Percentiles rank a stretch among this genome's conserved stretches.
These are phyloP conservation scores for Turnix velox DNA, from an alignment of 2,113 vertebrate genomes.

Conservation along the genomic window DNA sequence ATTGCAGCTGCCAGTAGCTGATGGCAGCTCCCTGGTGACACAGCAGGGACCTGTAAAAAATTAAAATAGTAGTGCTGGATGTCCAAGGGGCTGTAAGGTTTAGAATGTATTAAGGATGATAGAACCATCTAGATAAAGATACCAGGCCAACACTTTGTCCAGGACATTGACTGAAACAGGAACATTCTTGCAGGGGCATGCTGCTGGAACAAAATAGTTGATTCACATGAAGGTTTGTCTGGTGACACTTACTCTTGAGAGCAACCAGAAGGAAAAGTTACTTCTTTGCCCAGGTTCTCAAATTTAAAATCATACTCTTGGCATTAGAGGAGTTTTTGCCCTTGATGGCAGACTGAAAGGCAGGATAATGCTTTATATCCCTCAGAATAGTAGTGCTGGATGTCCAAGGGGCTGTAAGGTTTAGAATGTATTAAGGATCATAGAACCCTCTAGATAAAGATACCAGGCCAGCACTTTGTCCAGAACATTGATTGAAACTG, in stretches of 20 bases:
- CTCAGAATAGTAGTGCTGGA: background rate
- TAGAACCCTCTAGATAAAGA: background rate
- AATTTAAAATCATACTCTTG: background rate
- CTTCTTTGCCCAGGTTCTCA: background rate
- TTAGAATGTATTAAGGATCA: background rate
- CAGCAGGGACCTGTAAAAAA: background rate
- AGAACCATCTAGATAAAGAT: background rate
- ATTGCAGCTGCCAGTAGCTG: background rate
- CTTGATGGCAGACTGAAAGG: background rate
- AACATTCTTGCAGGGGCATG: rapidly evolving
- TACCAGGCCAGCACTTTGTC: background rate
- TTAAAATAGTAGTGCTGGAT: background rate
- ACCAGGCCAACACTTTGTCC: background rate
- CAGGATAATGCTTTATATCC: background rate
- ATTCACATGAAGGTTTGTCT: background rate
- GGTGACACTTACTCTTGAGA: background rate
- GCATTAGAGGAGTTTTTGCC: background rate
- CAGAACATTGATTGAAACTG: background rate
- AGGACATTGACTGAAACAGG: background rate
- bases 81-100: background rate
- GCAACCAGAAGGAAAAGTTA: background rate
- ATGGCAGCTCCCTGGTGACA: background rate
- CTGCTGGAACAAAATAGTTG: background rate
- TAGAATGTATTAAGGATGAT: background rate
- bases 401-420: background rate